A percentile compares a stretch with the other conserved stretches of the same genome.
These are phyloP conservation scores for Psammodynastes pulverulentus DNA, from an alignment of 2,113 vertebrate genomes.

Conservation along the genomic window DNA sequence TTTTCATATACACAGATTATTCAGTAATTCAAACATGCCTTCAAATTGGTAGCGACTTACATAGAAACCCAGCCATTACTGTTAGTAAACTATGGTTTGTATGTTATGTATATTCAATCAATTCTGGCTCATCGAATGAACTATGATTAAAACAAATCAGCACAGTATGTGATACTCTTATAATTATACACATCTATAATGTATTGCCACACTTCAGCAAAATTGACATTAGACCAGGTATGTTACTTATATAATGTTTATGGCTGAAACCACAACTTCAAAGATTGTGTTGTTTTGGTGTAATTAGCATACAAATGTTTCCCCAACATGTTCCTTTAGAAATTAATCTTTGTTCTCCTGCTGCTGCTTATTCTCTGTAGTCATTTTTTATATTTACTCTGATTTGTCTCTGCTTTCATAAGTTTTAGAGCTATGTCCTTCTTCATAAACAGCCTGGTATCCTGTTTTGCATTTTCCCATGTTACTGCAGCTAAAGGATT, in stretches of 20 bases:
- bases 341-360: rapidly evolving
- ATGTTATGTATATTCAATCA: neutral
- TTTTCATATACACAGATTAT: neutral
- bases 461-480: constrained; percentile 57
- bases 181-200: neutral
- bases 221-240: neutral
- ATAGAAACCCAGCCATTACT: neutral
- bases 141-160: neutral
- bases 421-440: constrained; percentile 44
- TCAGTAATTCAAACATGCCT: neutral
- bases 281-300: neutral
- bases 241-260: neutral
- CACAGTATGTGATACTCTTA: neutral
- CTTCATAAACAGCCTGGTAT: constrained; percentile 29
- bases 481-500: constrained; percentile 52
- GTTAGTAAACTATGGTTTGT: neutral
- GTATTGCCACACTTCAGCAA: neutral
- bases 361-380: constrained; percentile 10
- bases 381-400: constrained; percentile 40
- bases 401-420: constrained; percentile 23
- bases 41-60: neutral
- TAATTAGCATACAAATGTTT: neutral
- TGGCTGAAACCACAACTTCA: neutral
- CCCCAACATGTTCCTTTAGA: neutral
- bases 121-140: neutral